Evolutionary conservation across 2,113 vertebrate species (phyloP).

Genomic region (Danionella cerebrum): DNA sequence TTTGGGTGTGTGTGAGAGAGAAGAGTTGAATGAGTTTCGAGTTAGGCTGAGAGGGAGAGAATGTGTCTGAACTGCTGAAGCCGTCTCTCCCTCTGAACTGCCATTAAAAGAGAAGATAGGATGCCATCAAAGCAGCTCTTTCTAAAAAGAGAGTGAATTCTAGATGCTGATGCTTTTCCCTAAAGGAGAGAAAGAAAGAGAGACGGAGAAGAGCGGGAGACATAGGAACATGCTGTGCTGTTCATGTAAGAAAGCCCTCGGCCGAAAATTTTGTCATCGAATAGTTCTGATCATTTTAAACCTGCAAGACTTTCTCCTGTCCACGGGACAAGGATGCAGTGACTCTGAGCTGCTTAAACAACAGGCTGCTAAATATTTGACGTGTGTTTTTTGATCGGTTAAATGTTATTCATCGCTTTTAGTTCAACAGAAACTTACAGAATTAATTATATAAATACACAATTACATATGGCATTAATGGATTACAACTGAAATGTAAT

Average conservation of each 20-base stretch:
- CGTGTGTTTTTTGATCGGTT: too few relatives aligned
- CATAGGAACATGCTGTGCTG: conserved; percentile 8
- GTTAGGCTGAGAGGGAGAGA: conserved; percentile 12
- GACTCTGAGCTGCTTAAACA: too few relatives aligned
- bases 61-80: conserved; percentile 30
- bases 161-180: conserved; percentile 44
- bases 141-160: conserved; percentile 37
- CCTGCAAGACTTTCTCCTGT: neutral
- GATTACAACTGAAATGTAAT: too few relatives aligned
- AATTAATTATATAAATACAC: too few relatives aligned
- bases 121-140: conserved; percentile 28
- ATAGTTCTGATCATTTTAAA: neutral
- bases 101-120: conserved; percentile 30
- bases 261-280: neutral
- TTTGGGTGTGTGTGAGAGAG: neutral
- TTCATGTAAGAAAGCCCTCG: conserved; percentile 15
- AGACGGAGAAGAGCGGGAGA: neutral
- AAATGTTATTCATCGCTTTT: too few relatives aligned
- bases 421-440: too few relatives aligned
- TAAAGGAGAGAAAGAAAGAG: conserved; percentile 21
- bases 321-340: neutral
- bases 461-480: too few relatives aligned
- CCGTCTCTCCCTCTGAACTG: conserved; percentile 25
- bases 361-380: too few relatives aligned
- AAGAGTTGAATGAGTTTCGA: conserved; percentile 8